Conservation (phyloP, 2,113 vertebrate genomes). For the Sturnus vulgaris region DNA sequence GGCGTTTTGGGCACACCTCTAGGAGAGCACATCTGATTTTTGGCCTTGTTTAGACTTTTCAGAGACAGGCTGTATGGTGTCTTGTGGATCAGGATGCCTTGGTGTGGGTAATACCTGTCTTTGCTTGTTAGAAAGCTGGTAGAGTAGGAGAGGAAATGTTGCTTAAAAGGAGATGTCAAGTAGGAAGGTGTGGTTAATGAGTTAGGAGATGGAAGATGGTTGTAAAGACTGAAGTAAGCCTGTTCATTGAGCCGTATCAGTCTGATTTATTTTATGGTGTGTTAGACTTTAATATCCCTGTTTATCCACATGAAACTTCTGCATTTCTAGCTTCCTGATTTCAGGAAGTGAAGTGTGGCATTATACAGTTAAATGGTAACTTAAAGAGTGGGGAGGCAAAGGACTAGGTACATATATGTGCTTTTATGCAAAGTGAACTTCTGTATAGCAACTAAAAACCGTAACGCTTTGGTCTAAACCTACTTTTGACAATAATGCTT, state of each 20-base stretch:
- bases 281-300: neutral
- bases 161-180: neutral
- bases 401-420: neutral
- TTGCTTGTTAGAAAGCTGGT: neutral
- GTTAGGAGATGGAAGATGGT: neutral
- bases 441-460: neutral
- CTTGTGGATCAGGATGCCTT: neutral
- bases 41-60: neutral
- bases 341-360: neutral
- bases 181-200: neutral
- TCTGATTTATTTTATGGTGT: neutral
- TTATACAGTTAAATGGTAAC: neutral
- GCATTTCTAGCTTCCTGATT: neutral
- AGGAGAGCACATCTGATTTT: neutral
- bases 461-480: neutral
- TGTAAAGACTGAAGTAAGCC: neutral
- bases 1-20: accelerated
- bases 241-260: neutral
- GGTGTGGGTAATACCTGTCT: accelerated
- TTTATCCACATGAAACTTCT: neutral
- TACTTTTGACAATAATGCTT: neutral
- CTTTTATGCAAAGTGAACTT: neutral
- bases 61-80: neutral
- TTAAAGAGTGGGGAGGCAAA: neutral
- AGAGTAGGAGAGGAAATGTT: neutral